Evolutionary conservation across 2,113 vertebrate species (phyloP).

Genomic region (Colius striatus): DNA sequence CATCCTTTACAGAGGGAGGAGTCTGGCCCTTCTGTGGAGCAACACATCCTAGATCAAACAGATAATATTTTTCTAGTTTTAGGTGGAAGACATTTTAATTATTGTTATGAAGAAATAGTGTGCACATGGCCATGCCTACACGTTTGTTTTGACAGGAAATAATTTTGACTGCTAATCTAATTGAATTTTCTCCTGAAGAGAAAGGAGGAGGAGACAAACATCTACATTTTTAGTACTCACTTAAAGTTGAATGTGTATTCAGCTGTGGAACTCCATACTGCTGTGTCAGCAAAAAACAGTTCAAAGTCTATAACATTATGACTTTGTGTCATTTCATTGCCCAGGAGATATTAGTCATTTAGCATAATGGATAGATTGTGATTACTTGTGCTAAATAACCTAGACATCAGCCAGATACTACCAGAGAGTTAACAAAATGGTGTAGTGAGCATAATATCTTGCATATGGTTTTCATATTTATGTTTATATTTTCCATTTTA

Average conservation of each 20-base stretch:
- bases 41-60: not conserved
- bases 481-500: not conserved
- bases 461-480: not conserved
- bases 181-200: conserved; percentile 26
- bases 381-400: conserved; percentile 46
- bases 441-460: not conserved
- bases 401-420: conserved; percentile 1
- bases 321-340: conserved; percentile 29
- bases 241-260: not conserved
- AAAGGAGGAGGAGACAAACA: not conserved
- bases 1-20: not conserved
- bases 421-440: not conserved
- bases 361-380: conserved; percentile 20
- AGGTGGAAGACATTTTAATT: not conserved
- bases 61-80: not conserved
- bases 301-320: not conserved
- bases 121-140: not conserved
- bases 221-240: not conserved
- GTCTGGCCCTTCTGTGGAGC: not conserved
- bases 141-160: conserved; percentile 11
- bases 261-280: not conserved
- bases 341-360: conserved; percentile 31
- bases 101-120: not conserved
- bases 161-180: conserved; percentile 7
- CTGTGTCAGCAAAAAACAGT: conserved; percentile 21